These are phyloP conservation scores for Scleropages formosus DNA, from an alignment of 2,797 vertebrate genomes.

Conservation along the genomic window DNA sequence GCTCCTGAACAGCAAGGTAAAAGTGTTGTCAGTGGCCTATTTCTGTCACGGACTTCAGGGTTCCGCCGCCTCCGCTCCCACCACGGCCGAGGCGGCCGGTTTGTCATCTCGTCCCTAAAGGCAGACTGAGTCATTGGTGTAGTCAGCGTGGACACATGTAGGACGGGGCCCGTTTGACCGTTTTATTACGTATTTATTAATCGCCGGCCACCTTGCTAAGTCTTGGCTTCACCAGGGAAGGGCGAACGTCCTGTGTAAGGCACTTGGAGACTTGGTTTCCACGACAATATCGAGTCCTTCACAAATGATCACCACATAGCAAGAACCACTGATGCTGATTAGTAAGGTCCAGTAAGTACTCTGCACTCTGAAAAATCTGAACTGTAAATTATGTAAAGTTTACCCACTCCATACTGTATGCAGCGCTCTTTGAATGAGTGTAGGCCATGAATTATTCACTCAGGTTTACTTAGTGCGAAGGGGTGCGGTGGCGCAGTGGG, in stretches of 20 bases:
- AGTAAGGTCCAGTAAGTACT: not conserved
- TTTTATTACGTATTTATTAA: not conserved
- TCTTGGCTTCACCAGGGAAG: not conserved
- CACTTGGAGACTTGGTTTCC: not conserved
- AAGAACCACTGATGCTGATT: slow-evolving; percentile 4
- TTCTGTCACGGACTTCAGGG: slow-evolving; percentile 30
- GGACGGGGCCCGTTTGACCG: not conserved
- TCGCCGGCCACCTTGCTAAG: not conserved
- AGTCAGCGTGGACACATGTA: not conserved
- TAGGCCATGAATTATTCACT: slow-evolving; percentile 39
- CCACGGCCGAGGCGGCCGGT: not conserved
- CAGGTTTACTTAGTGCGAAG: slow-evolving; percentile 31
- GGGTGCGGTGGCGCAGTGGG: too few species aligned
- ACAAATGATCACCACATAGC: not conserved
- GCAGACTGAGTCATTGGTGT: slow-evolving; percentile 16
- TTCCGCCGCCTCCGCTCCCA: slow-evolving; percentile 18
- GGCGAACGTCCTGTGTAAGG: not conserved
- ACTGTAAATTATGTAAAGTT: slow-evolving; percentile 1
- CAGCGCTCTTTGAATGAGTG: slow-evolving; percentile 19
- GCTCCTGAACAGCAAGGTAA: slow-evolving; percentile 33
- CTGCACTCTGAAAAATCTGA: not conserved
- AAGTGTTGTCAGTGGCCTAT: slow-evolving; percentile 28
- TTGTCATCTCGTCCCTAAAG: slow-evolving; percentile 25
- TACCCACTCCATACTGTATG: not conserved
- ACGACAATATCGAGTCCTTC: not conserved